Evolutionary conservation across 2,888 invertebrate species (phyloP).

Genomic region (Scaptomyza caliginosa): DNA sequence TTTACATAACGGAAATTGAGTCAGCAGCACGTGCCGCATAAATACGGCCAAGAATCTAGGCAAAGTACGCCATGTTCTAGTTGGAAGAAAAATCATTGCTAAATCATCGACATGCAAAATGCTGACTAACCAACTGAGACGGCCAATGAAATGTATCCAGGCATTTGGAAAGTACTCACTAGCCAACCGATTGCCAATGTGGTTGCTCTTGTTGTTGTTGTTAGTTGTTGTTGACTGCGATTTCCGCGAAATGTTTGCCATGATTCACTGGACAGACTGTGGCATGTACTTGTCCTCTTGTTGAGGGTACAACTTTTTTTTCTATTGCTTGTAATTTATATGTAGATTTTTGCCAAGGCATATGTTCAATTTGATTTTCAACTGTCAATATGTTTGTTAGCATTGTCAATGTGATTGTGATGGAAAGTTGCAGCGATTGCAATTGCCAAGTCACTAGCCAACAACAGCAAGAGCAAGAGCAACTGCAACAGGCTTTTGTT

Average conservation of each 20-base stretch:
- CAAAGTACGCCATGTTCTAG: conserved; percentile 38
- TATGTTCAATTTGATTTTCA: conserved; percentile 71
- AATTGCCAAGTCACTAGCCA: conserved; percentile 30
- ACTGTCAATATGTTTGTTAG: conserved; percentile 67
- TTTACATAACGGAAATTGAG: conserved; percentile 21
- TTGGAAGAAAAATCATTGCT: conserved; percentile 31
- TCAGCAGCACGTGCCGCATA: conserved; percentile 40
- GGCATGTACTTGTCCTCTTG: conserved; percentile 42
- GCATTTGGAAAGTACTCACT: conserved; percentile 64
- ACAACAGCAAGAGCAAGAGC: background rate
- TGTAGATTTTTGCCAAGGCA: conserved; percentile 57
- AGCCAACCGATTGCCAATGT: conserved; percentile 42
- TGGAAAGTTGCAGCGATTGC: conserved; percentile 61
- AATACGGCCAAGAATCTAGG: conserved; percentile 7
- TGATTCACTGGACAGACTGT: conserved; percentile 69
- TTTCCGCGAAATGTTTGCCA: conserved; percentile 73
- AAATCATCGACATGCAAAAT: conserved; percentile 54
- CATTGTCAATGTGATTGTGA: conserved; percentile 51
- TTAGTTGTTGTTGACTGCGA: conserved; percentile 32
- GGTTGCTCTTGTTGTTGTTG: conserved; percentile 26
- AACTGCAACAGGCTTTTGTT: conserved; percentile 11
- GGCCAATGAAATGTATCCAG: conserved; percentile 62
- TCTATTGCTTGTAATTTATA: conserved; percentile 67
- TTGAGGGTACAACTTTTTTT: conserved; percentile 13
- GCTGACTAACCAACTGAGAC: conserved; percentile 69